phyloP scores from a whole-genome alignment of 2,888 invertebrate genomes.

The Masnerella sp. region DNA sequence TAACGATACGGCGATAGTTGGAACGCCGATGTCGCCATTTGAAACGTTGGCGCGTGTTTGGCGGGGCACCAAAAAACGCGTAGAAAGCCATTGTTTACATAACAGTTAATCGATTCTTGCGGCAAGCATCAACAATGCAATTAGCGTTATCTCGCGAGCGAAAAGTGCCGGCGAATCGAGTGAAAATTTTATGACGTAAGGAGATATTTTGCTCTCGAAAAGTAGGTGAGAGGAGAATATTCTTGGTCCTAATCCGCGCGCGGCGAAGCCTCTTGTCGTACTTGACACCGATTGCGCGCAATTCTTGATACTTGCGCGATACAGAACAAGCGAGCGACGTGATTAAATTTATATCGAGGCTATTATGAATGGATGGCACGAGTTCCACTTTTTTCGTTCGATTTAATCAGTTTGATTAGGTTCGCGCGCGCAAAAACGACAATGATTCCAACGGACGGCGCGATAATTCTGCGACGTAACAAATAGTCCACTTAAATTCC shows the following conservation, averaged over 20 bases:
- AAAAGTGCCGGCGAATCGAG: slow-evolving; percentile 14
- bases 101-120: slow-evolving; percentile 23
- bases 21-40: slow-evolving; percentile 14
- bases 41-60: neutral
- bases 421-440: neutral
- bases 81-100: slow-evolving; percentile 43
- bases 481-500: slow-evolving; percentile 1
- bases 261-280: slow-evolving; percentile 50
- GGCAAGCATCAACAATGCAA: slow-evolving; percentile 33
- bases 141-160: slow-evolving; percentile 22
- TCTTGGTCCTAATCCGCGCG: slow-evolving; percentile 44
- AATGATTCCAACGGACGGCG: neutral
- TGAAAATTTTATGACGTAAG: slow-evolving; percentile 33
- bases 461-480: slow-evolving; percentile 3
- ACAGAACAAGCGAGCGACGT: slow-evolving; percentile 32
- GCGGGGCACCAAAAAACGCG: slow-evolving; percentile 9
- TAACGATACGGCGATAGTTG: neutral
- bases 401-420: slow-evolving; percentile 35
- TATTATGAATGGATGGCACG: slow-evolving; percentile 20
- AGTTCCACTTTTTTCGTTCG: slow-evolving; percentile 30
- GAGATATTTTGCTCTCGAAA: slow-evolving; percentile 30
- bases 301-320: slow-evolving; percentile 42
- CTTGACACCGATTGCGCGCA: slow-evolving; percentile 52
- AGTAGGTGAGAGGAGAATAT: slow-evolving; percentile 50
- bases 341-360: slow-evolving; percentile 12